Evolutionary conservation across 2,888 invertebrate species (phyloP), one percentile per base, ranked within the genome.

Genomic region (Heliconius aoede): DNA sequence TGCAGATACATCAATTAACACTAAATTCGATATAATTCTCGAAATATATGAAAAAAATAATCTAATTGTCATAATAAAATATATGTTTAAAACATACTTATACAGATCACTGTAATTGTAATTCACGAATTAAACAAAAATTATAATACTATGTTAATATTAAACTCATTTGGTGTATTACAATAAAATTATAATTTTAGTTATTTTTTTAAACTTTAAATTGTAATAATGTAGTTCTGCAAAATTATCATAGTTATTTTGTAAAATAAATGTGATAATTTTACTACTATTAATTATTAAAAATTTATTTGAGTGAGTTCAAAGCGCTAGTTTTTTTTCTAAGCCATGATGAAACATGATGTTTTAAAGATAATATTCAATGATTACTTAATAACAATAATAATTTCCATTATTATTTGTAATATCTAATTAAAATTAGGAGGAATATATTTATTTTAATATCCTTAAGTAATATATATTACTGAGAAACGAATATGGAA

Each of bases 1-100:
- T 78, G 78, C 78, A 62, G 68, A 65, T 76, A 75, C 40, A 64
- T 71, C 60, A 13, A 51, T 68, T 61, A 64, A 73, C 15, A 73
- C 67, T 67, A 67, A 69, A 55, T 55, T 67, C 28, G 60, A 75
- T 69, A 76, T 58, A 75, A 73, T 46, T 74, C 74, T 61, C 40
- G 61, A 65, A 69, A 73, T 62, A 74, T 73, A 77, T 69, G 69
- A 73, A 77, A 68, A 72, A 73, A 61, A 58, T 60, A 62, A 58
- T 67, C 36, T 55, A 67, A 40, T 24, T 64, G n/a, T 32, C 21
- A 55, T 68, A 76, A 73, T 64, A 72, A 61, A 68, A 77, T 71
- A 74, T 72, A n/a, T 36, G 26, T 24, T 36, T 40, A 40, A 18
- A 65, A 11, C 24, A 24, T 15, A 36, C 65, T 24, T 15, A 51